Evolutionary conservation across 2,888 invertebrate genomes (phyloP), one percentile per base, ranked within the genome.

Genomic region (Macrosiphum euphorbiae): DNA sequence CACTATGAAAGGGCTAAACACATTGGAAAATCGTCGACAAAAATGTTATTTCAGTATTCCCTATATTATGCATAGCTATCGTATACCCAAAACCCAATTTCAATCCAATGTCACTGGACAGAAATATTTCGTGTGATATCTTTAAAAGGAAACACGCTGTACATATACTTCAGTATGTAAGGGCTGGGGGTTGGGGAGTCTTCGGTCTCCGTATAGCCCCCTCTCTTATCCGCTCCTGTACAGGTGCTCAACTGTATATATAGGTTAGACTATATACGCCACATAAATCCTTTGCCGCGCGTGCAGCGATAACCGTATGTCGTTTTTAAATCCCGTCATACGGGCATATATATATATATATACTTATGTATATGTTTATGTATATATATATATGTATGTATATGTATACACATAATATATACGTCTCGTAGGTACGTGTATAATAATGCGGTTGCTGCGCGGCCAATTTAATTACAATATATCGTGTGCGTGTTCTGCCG

Each of bases 381-480:
- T 28, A 11, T 11, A 11, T 28, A 10, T 61, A 11, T 61, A n/a
- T 3, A 67, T 5, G 5, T 13, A 55, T 67, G 1, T 67, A 16
- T 67, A 67, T 67, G 13, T n/a, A n/a, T 16, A 16, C 5, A 35
- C 1, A n/a, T 35, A 67, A n/a, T 67, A 67, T 67, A n/a, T 67
- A 67, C 67, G 67, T 67, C 67, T 20, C n/a, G 55, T 55, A 55
- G 67, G n/a, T 35, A 16, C 67, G 67, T 67, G 67, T 67, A 67
- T 67, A 35, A 67, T 67, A 67, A 67, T 67, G 67, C 20, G 67
- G 67, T 35, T 67, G 67, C 67, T 35, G 67, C 67, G 35, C 16
- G 67, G 67, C 67, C 67, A 67, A 67, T 67, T 67, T 67, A 67
- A 67, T 67, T 67, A 67, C 67, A 67, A 67, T 61, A 61, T 67